Percentiles rank a stretch among this genome's conserved stretches.
Conservation (phyloP, 2,797 vertebrate genomes). For the Clarias fuscus region DNA sequence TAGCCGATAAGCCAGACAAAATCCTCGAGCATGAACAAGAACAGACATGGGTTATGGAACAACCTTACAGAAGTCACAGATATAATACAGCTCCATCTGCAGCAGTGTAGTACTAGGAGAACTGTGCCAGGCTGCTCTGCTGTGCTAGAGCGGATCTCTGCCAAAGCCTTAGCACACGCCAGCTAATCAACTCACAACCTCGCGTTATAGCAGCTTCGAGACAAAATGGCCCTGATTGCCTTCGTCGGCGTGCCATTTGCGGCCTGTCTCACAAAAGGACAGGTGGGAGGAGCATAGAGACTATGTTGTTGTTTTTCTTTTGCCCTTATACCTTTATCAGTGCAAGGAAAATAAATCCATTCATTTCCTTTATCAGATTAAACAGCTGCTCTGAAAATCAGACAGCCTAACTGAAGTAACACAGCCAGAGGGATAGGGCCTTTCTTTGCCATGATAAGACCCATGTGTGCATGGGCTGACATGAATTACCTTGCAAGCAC, state of each 20-base stretch:
- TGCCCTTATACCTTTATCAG: slow-evolving; percentile 27
- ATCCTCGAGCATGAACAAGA: not conserved
- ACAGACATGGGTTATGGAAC: not conserved
- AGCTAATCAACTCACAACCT: slow-evolving; percentile 46
- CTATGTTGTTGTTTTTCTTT: not conserved
- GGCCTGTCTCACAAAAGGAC: slow-evolving; percentile 4
- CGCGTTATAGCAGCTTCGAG: slow-evolving; percentile 26
- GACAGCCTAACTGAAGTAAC: slow-evolving; percentile 43
- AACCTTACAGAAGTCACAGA: not conserved
- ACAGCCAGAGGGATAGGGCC: not conserved
- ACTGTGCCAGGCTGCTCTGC: slow-evolving; percentile 20
- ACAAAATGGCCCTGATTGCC: slow-evolving; percentile 44
- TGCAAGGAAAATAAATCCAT: slow-evolving; percentile 45
- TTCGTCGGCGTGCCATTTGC: slow-evolving; percentile 24
- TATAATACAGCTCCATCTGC: slow-evolving; percentile 20
- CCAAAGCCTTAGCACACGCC: slow-evolving; percentile 16
- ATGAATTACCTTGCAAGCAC: slow-evolving; percentile 48
- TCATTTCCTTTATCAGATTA: slow-evolving; percentile 49
- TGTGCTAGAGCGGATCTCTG: slow-evolving; percentile 25
- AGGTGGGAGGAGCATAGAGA: slow-evolving; percentile 13
- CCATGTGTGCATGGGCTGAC: slow-evolving; percentile 14
- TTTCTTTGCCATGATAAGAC: slow-evolving; percentile 30
- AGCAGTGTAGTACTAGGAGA: slow-evolving; percentile 11
- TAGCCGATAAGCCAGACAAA: slow-evolving; percentile 22
- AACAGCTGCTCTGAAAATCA: slow-evolving; percentile 44